Evolutionary conservation across 1,140 invertebrate species (phyloP), one percentile per base, ranked within the genome.

Genomic region (Apolygus lucorum): DNA sequence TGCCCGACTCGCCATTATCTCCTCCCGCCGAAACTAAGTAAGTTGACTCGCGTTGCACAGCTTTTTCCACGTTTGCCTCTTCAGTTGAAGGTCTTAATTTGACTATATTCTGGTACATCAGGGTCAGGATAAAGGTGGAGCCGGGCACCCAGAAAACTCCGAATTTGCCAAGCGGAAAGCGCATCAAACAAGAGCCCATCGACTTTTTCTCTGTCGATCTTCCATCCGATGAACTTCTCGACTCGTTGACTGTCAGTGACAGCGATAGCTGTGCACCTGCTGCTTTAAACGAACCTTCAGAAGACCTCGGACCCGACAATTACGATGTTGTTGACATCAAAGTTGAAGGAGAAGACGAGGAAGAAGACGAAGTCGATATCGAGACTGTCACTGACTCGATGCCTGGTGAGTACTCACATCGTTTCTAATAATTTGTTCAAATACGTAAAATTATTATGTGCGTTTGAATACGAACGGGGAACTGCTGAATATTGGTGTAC

Each of bases 301-400:
- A 22, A 17, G 27, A 34, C 34, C 28, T 67, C 22, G 64, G 64
- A 28, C 27, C 29, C 4, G 27, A 28, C 34, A 28, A 34, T 34
- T 28, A 42, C 21, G 29, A 42, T 67, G 64, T 67, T 17, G 27
- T 67, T 28, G 64, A 42, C 24, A 68, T 59, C 24, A 28, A 27
- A 17, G 52, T 54, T 14, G 54, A 68, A 68, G 49, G 26, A 62
- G 52, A 69, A 1, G 22, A 68, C 8, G 59, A 11, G 4, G 63
- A 65, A 65, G 26, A 65, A 11, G 63, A 25, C 27, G 25, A 34
- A 11, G 63, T 65, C 2, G 63, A 65, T 65, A 25, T 65, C 27
- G 63, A 65, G 27, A 65, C 63, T 8, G 22, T 65, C 24, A 2
- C 63, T 65, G 63, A 65, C 26, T 8, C 63, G 2, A 28, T 27